phyloP scores from a whole-genome alignment of 2,888 invertebrate species.

The Xanthia togata region DNA sequence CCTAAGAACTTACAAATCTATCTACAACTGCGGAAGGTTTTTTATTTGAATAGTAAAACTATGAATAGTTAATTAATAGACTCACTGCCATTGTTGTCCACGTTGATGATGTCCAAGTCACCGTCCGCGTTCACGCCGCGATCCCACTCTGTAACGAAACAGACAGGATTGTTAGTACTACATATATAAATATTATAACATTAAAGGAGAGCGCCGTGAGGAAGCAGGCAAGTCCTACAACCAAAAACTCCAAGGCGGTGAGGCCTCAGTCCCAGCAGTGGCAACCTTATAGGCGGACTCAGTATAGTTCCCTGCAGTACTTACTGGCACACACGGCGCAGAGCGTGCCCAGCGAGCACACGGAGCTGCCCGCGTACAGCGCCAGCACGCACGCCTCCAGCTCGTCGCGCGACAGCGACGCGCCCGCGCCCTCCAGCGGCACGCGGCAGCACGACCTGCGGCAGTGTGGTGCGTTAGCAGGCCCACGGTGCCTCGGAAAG shows the following conservation, averaged over 20 bases:
- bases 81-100: slow-evolving; percentile 78
- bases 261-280: neutral
- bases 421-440: slow-evolving; percentile 80
- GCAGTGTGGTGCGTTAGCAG: neutral
- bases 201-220: too few relatives aligned
- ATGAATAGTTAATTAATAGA: slow-evolving; percentile 8
- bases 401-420: slow-evolving; percentile 76
- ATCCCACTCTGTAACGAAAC: slow-evolving; percentile 76
- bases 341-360: slow-evolving; percentile 40
- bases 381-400: slow-evolving; percentile 74
- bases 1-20: too few relatives aligned
- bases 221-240: too few relatives aligned
- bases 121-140: slow-evolving; percentile 73
- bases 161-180: too few relatives aligned
- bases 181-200: too few relatives aligned
- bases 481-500: too few relatives aligned
- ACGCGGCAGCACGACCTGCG: slow-evolving; percentile 73
- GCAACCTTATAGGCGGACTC: neutral
- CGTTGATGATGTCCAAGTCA: slow-evolving; percentile 81
- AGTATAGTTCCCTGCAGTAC: neutral
- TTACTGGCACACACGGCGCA: slow-evolving; percentile 43
- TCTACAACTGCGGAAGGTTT: too few relatives aligned
- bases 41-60: neutral
- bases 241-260: too few relatives aligned
- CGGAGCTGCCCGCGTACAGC: slow-evolving; percentile 76